Evolutionary conservation across 2,888 invertebrate species (phyloP), one percentile per base, ranked within the genome.

Genomic region (Falcaria lacertinaria): DNA sequence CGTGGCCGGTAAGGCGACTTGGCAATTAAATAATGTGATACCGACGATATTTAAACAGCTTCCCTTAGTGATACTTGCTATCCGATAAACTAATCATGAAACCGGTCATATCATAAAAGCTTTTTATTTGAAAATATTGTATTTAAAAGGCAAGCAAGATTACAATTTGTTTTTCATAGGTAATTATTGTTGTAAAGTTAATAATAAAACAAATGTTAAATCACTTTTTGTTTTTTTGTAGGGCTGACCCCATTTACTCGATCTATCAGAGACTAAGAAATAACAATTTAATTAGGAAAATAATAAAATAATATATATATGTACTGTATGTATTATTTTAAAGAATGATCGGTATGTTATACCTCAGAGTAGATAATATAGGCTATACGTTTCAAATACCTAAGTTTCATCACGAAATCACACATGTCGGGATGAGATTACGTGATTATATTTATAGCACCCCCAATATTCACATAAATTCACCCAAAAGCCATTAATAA

Each of bases 181-280:
- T 53, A 61, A 60, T 55, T 63, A 60, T 57, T 59, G 65, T 63
- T 63, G 65, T 63, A 56, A 57, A 57, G 57, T 57, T 59, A 54
- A 45, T 51, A 48, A 59, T 52, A 55, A 65, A 69, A 53, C 28
- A 57, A 55, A 56, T 58, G 65, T 69, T 69, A 64, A 65, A 61
- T 63, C 44, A 54, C 11, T 37, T 15, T 15, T 41, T 42, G 22
- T 51, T 43, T 50, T 48, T 44, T 49, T 52, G 3, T n/a, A n/a
- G n/a, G n/a, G 19, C 4, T 43, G 33, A 40, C 15, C 14, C 7
- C n/a, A 17, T 28, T 11, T 2, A n/a, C n/a, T n/a, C n/a, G n/a
- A n/a, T n/a, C n/a, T n/a, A n/a, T n/a, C n/a, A n/a, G n/a, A n/a
- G n/a, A n/a, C n/a, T n/a, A n/a, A n/a, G n/a, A n/a, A n/a, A n/a